Evolutionary conservation across 2,888 invertebrate genomes (phyloP).

Genomic region (Drosophila formosana): DNA sequence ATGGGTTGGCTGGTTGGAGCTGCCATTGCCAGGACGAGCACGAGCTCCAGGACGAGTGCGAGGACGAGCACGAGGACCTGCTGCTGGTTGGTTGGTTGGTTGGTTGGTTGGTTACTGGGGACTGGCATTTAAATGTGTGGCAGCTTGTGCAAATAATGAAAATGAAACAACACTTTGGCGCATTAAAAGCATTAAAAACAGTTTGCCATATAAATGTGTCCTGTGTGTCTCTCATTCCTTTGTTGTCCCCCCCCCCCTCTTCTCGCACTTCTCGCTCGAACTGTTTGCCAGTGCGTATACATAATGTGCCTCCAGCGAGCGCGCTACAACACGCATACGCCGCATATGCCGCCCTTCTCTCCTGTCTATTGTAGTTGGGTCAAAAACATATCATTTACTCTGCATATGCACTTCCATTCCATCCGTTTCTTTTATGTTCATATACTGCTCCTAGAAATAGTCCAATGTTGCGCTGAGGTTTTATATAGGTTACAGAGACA

Average conservation of each 20-base stretch:
- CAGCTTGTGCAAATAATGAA: slow-evolving; percentile 80
- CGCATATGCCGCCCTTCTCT: slow-evolving; percentile 49
- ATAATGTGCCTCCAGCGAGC: slow-evolving; percentile 54
- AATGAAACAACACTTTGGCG: slow-evolving; percentile 81
- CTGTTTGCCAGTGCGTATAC: slow-evolving; percentile 63
- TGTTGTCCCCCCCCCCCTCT: neutral
- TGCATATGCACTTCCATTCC: slow-evolving; percentile 10
- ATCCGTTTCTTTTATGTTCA: neutral
- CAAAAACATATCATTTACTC: slow-evolving; percentile 18
- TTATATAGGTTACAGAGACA: neutral
- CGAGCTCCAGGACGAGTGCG: neutral
- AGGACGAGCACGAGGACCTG: neutral
- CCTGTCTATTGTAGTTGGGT: slow-evolving; percentile 2
- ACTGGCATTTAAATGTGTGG: slow-evolving; percentile 77
- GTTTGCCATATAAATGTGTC: slow-evolving; percentile 74
- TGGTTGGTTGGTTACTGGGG: slow-evolving; percentile 20
- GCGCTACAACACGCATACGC: slow-evolving; percentile 61
- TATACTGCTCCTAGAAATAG: neutral
- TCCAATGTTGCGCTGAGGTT: neutral
- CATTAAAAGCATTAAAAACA: slow-evolving; percentile 81
- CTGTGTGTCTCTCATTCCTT: slow-evolving; percentile 3
- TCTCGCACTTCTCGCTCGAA: neutral
- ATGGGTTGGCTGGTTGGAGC: slow-evolving; percentile 27
- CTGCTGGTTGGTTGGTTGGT: neutral
- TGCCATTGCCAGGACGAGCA: neutral